phyloP scores from a whole-genome alignment of 2,888 invertebrate species.

The Sarcophaga rosellei region DNA sequence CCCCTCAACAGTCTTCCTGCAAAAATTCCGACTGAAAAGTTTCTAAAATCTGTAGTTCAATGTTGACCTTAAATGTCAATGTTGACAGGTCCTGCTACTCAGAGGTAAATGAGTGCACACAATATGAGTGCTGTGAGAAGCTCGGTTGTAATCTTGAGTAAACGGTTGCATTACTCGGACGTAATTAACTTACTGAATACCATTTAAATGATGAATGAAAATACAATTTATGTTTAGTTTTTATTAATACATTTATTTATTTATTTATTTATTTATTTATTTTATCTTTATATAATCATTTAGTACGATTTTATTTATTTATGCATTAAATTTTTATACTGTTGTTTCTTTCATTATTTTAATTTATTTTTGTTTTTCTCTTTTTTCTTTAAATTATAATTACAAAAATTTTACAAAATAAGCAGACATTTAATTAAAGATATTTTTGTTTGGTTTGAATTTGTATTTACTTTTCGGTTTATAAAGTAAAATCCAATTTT shows the following conservation, averaged over 20 bases:
- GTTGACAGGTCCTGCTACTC: too few species aligned
- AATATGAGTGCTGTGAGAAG: too few species aligned
- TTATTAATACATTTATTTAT: slow-evolving; percentile 68
- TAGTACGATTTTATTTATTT: slow-evolving; percentile 47
- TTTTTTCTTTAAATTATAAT: slow-evolving; percentile 36
- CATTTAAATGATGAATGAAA: background rate
- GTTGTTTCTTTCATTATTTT: background rate
- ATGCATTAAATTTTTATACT: slow-evolving; percentile 7
- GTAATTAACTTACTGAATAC: too few species aligned
- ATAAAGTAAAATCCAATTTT: too few species aligned
- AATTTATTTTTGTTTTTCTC: slow-evolving; percentile 24
- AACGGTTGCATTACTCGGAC: too few species aligned
- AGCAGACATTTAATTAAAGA: slow-evolving; percentile 72
- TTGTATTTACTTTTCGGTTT: background rate
- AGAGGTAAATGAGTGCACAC: too few species aligned
- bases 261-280: slow-evolving; percentile 58
- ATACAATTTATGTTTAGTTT: slow-evolving; percentile 21
- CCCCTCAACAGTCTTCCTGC: too few species aligned
- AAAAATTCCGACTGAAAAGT: too few species aligned
- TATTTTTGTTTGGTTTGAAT: slow-evolving; percentile 15
- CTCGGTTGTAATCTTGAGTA: too few species aligned
- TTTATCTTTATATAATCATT: slow-evolving; percentile 44
- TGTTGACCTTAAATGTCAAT: too few species aligned
- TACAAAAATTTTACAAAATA: slow-evolving; percentile 80
- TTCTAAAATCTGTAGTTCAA: too few species aligned